Percentiles rank a stretch among this genome's conserved stretches.
Evolutionary conservation across 2,113 vertebrate species (phyloP).

Genomic region (Pterocles burchelli): DNA sequence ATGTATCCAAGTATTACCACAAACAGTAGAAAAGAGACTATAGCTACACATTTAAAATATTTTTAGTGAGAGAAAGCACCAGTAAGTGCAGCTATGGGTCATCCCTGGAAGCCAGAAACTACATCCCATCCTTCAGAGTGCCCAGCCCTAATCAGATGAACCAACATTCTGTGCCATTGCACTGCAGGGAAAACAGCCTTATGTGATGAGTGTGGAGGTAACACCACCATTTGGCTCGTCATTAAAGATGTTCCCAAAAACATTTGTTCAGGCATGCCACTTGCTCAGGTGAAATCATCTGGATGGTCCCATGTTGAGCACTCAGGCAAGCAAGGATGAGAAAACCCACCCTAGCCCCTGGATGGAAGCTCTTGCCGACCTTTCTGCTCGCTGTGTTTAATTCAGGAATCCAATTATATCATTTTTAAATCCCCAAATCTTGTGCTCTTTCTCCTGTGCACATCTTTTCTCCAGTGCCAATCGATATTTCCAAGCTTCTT

Average conservation of each 20-base stretch:
- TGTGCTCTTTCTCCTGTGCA: constrained; percentile 42
- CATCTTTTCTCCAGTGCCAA: not conserved
- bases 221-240: not conserved
- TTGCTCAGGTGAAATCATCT: not conserved
- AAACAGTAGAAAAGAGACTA: not conserved
- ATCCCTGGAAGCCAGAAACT: not conserved
- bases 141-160: not conserved
- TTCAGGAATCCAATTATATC: constrained; percentile 57
- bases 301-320: rapidly evolving
- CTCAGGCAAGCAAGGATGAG: not conserved
- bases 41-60: not conserved
- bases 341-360: not conserved
- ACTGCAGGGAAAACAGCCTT: not conserved
- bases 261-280: not conserved
- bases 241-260: not conserved
- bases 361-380: not conserved
- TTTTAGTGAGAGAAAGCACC: not conserved
- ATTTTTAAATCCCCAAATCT: constrained; percentile 54
- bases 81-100: not conserved
- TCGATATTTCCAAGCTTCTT: constrained; percentile 50
- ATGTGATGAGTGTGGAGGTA: rapidly evolving
- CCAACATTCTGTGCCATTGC: rapidly evolving
- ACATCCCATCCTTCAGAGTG: not conserved
- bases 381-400: not conserved
- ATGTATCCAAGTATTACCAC: not conserved